These are phyloP conservation scores for Trypoxylus dichotomus DNA, from an alignment of 1,140 invertebrate species.

Conservation along the genomic window DNA sequence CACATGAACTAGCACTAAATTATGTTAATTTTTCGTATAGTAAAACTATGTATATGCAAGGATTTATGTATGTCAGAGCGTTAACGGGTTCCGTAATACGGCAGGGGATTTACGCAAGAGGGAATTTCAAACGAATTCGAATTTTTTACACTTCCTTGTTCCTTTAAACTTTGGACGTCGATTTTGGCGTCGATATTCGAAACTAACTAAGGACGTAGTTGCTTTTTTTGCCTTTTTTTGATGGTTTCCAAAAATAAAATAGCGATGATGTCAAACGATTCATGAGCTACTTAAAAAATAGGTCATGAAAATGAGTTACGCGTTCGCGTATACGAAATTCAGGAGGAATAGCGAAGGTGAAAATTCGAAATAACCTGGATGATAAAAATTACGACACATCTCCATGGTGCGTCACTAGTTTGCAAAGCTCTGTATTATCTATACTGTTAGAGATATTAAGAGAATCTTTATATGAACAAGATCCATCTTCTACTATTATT, in stretches of 20 bases:
- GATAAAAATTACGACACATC: too few species aligned
- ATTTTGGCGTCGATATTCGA: neutral
- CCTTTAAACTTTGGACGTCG: neutral
- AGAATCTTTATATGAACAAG: too few species aligned
- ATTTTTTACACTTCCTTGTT: conserved; percentile 13
- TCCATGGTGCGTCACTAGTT: too few species aligned
- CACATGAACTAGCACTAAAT: neutral
- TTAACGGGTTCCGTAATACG: neutral
- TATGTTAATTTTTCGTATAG: neutral
- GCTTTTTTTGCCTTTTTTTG: neutral
- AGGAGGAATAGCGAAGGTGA: neutral
- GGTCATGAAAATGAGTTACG: neutral
- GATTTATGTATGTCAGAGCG: neutral
- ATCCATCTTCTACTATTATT: too few species aligned
- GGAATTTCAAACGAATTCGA: conserved; percentile 12
- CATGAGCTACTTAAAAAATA: neutral
- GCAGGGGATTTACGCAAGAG: neutral
- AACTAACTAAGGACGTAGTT: too few species aligned
- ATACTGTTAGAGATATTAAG: too few species aligned
- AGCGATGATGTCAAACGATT: conserved; percentile 1
- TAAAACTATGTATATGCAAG: neutral
- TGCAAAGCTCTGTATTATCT: too few species aligned
- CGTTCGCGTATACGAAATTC: neutral
- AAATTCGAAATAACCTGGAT: neutral
- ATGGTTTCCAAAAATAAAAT: conserved; percentile 3